Base-by-base conservation (phyloP, 2,888 invertebrate genomes). In the Stegana nigrithorax region DNA sequence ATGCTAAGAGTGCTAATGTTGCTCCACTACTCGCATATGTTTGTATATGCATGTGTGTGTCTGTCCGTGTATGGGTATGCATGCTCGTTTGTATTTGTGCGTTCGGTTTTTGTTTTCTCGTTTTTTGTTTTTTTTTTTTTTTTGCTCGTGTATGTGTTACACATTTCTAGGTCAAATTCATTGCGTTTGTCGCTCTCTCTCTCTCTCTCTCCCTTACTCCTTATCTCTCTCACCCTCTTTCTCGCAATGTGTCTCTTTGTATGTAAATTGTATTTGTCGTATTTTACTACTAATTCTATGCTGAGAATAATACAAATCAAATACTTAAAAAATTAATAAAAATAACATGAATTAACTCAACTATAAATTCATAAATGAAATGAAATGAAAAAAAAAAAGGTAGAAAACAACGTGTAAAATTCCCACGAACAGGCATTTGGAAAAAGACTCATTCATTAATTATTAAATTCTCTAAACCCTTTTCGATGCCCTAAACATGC, bases 161-260 rank as follows among this genome's bases (percentile, higher is more conserved):
- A 69, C 69, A 73, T 78, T 76, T 76, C 77, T 76, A 76, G 75
- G 75, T 76, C 75, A 78, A 74, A 78, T 68, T 68, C 70, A 73
- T 45, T 14, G 53, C 14, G 32, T 14, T 19, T 53, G 29, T 39
- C 17, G 10, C 39, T 39, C 39, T 39, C 17, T n/a, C n/a, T n/a
- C 39, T 2, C 17, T 6, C n/a, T 14, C n/a, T 39, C 17, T 39
- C 39, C n/a, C 6, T 39, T 39, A 36, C 36, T 36, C 36, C 14
- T n/a, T 39, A n/a, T 5, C 14, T 8, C 17, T 10, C 14, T 39
- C 4, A n/a, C 17, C 2, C 14, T 10, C 17, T 39, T 39, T 8
- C 32, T 12, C 2, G n/a, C 12, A 3, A n/a, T 36, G 4, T 36
- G 10, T 8, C 4, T 36, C 36, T 36, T 36, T 14, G 29, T 25